phyloP scores from a whole-genome alignment of 2,113 vertebrate species.

The cat (Felis catus) region F.catus_Fca126_mat1.0 CM031428.1:11830501-11831000 shows the following conservation, averaged over 20 bases:
- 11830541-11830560: conserved; percentile 8
- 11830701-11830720: conserved; percentile 2
- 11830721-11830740: not conserved
- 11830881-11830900: not conserved
- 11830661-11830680: not conserved
- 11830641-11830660: not conserved
- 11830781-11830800: not conserved
- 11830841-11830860: not conserved
- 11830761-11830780: not conserved
- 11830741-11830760: not conserved
- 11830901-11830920: not conserved
- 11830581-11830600: not conserved
- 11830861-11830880: not conserved
- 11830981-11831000: not conserved
- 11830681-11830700: not conserved
- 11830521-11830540: not conserved
- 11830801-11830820: not conserved
- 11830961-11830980: not conserved
- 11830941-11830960: not conserved
- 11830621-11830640: not conserved
- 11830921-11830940: not conserved
- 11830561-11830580: not conserved
- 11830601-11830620: not conserved
- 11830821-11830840: not conserved
- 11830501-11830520: not conserved